Conservation (phyloP, 2,113 vertebrate genomes). For the Platysternon megacephalum region DNA sequence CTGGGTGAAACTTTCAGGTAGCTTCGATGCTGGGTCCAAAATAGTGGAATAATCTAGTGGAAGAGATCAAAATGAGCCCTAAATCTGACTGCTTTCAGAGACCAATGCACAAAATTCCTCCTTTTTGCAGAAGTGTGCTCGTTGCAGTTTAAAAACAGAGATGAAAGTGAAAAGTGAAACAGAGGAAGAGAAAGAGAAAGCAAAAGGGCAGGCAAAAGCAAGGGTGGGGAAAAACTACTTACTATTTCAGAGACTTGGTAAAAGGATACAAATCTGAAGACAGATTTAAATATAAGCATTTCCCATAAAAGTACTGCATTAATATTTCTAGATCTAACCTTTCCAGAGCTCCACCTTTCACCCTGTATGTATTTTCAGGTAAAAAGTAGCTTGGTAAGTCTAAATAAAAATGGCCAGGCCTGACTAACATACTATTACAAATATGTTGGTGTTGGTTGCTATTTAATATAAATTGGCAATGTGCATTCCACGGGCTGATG, state of each 20-base stretch:
- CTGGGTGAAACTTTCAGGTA: not conserved
- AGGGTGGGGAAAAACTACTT: conserved; percentile 9
- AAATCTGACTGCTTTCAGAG: not conserved
- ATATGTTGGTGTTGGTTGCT: fast-evolving
- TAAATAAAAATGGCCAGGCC: not conserved
- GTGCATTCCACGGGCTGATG: not conserved
- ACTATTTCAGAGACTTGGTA: not conserved
- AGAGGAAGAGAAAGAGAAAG: conserved; percentile 41
- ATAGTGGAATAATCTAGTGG: not conserved
- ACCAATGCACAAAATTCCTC: not conserved
- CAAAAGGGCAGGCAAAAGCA: not conserved
- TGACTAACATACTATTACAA: not conserved
- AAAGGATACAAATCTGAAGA: not conserved
- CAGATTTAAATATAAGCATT: not conserved
- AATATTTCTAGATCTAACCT: not conserved
- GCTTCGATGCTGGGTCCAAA: not conserved
- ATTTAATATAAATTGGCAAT: not conserved
- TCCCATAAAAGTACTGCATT: not conserved
- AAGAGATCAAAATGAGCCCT: not conserved
- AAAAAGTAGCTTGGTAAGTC: not conserved
- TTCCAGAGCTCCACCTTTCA: not conserved
- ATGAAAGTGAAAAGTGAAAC: conserved; percentile 26
- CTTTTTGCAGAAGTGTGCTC: conserved; percentile 20
- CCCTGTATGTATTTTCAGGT: not conserved
- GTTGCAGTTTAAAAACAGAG: not conserved